Percentiles rank a stretch among this genome's conserved stretches.
Evolutionary conservation across 2,888 invertebrate genomes (phyloP).

Genomic region (Operophtera brumata): DNA sequence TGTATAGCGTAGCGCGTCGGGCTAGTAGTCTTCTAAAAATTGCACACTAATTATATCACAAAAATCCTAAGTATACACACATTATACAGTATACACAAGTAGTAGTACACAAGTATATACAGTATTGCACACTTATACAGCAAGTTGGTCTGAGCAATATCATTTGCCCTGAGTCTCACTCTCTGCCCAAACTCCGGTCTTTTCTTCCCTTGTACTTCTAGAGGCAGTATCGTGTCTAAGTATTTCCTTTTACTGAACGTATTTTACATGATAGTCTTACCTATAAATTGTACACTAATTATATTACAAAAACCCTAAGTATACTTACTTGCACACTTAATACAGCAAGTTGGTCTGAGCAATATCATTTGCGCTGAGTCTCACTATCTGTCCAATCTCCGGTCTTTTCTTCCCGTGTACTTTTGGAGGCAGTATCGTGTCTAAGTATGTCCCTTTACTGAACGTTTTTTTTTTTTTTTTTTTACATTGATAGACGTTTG

Average conservation of each 20-base stretch:
- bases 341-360: constrained; percentile 97
- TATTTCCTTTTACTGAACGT: constrained; percentile 98
- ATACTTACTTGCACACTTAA: no score
- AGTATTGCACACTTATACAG: constrained; percentile 97
- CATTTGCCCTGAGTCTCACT: constrained; percentile 94
- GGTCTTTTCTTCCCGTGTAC: constrained; percentile 91
- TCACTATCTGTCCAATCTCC: constrained; percentile 97
- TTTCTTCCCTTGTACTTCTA: constrained; percentile 88
- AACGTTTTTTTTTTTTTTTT: no score
- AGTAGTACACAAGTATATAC: no score
- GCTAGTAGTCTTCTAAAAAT: constrained; percentile 96
- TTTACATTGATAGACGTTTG: no score
- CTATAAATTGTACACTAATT: no score
- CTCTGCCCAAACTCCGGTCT: constrained; percentile 98
- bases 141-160: constrained; percentile 97
- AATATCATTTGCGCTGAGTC: constrained; percentile 96
- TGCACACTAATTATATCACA: no score
- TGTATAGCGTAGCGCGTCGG: constrained; percentile 96
- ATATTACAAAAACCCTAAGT: no score
- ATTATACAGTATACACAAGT: no score
- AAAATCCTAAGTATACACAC: no score
- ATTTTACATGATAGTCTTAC: no score
- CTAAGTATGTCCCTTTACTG: constrained; percentile 95
- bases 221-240: constrained; percentile 96
- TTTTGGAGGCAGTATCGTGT: constrained; percentile 95